These are phyloP conservation scores for Pyrrhosoma nymphula DNA, from an alignment of 2,888 invertebrate genomes.

Conservation along the genomic window DNA sequence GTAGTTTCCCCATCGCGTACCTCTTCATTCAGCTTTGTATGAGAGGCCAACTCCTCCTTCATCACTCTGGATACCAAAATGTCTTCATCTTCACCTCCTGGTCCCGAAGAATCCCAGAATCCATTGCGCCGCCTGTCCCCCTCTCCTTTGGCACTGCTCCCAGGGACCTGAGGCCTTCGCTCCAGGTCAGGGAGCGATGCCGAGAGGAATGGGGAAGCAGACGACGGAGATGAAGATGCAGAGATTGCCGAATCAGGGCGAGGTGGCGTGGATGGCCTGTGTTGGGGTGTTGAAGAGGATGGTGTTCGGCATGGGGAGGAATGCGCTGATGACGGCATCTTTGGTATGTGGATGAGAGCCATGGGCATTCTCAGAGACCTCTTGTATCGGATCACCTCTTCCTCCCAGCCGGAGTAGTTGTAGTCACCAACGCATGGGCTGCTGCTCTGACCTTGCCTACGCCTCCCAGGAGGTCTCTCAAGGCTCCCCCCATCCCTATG, in stretches of 20 bases:
- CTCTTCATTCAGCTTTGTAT: neutral
- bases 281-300: neutral
- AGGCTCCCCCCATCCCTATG: neutral
- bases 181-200: conserved; percentile 47
- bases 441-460: neutral
- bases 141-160: conserved; percentile 35
- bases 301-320: conserved; percentile 50
- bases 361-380: conserved; percentile 90
- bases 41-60: neutral
- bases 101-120: conserved; percentile 28
- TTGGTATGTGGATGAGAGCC: conserved; percentile 85
- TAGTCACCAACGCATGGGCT: conserved; percentile 83
- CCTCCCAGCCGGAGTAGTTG: conserved; percentile 90
- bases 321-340: conserved; percentile 42
- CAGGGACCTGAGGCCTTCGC: conserved; percentile 44
- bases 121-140: conserved; percentile 16
- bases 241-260: conserved; percentile 83
- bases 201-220: conserved; percentile 72
- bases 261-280: conserved; percentile 81
- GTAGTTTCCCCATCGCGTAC: neutral
- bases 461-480: neutral
- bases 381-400: conserved; percentile 90
- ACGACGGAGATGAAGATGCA: conserved; percentile 85
- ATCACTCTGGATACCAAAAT: neutral
- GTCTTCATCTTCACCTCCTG: neutral